These are phyloP conservation scores for Poeciliopsis turneri DNA, from an alignment of 2,797 vertebrate genomes.

Conservation along the genomic window DNA sequence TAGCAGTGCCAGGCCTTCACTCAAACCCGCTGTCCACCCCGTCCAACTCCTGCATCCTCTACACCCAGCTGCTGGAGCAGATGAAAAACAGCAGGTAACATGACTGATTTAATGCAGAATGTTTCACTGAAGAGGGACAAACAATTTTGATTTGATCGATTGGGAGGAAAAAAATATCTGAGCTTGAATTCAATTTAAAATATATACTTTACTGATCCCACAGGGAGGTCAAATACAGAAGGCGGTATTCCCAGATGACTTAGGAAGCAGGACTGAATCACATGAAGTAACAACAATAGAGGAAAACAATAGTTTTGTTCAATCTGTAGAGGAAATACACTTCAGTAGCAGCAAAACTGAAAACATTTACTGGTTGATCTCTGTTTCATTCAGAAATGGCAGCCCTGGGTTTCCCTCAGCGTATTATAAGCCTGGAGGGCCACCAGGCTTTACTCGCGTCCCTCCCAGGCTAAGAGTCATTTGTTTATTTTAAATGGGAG, in stretches of 20 bases:
- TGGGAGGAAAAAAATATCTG: neutral
- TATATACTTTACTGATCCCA: no score
- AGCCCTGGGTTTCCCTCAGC: no score
- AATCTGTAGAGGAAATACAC: neutral
- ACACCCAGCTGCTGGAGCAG: conserved; percentile 74
- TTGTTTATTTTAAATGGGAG: no score
- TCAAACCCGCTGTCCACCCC: conserved; percentile 80
- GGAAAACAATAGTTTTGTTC: neutral
- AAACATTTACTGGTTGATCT: neutral
- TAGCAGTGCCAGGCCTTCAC: conserved; percentile 83
- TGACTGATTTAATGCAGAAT: neutral
- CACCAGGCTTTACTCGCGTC: no score
- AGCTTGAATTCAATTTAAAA: no score
- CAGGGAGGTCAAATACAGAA: neutral
- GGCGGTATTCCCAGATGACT: neutral
- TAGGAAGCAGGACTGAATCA: neutral
- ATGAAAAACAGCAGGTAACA: conserved; percentile 77
- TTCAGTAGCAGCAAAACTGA: neutral
- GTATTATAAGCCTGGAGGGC: no score
- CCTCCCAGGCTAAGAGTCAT: no score
- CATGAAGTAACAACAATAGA: neutral
- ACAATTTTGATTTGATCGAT: neutral
- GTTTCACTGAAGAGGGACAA: neutral
- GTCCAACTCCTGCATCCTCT: conserved; percentile 89
- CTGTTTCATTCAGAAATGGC: neutral